phyloP scores from a whole-genome alignment of 2,888 invertebrate genomes.

The Tinea trinotella region DNA sequence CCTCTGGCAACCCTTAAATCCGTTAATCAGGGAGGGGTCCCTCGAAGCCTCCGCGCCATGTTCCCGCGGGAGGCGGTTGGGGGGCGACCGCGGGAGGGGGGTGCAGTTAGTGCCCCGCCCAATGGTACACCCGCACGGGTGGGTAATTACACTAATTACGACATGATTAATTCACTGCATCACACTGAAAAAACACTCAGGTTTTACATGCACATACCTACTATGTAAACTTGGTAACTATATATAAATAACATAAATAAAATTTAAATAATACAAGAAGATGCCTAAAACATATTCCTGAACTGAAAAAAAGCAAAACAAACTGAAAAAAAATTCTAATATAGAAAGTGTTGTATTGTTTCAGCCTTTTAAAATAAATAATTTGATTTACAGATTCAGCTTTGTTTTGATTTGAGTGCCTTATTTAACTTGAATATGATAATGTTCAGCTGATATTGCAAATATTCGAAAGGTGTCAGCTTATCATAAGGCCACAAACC shows the following conservation, averaged over 20 bases:
- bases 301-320: too few species aligned
- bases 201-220: too few species aligned
- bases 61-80: background rate
- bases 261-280: too few species aligned
- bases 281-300: too few species aligned
- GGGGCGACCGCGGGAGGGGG: background rate
- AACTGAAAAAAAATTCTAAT: too few species aligned
- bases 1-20: conserved; percentile 46
- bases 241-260: too few species aligned
- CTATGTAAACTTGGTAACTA: too few species aligned
- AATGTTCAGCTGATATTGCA: background rate
- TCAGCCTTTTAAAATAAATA: too few species aligned
- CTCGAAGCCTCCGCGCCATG: conserved; percentile 16
- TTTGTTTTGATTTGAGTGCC: too few species aligned
- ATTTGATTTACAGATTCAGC: too few species aligned
- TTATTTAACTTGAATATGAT: too few species aligned
- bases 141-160: conserved; percentile 10
- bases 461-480: background rate
- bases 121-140: background rate
- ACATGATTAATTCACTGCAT: conserved; percentile 8
- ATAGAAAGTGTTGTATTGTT: too few species aligned
- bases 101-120: conserved; percentile 2
- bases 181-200: background rate
- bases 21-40: conserved; percentile 49
- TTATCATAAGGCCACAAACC: conserved; percentile 7